Evolutionary conservation across 2,113 vertebrate genomes (phyloP).

Genomic region (Heliornis fulica): DNA sequence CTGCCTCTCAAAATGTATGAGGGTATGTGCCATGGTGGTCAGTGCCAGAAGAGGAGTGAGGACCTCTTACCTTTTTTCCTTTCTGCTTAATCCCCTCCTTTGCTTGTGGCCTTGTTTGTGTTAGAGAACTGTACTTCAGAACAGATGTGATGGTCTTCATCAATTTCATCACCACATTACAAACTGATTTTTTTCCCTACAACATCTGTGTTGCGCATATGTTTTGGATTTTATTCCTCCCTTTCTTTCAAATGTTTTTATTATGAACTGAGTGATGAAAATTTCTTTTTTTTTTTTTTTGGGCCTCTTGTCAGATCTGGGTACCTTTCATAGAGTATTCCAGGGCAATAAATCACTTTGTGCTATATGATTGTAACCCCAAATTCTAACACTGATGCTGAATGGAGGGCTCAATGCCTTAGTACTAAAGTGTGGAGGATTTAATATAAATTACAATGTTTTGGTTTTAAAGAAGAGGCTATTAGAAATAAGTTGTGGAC

Average conservation of each 20-base stretch:
- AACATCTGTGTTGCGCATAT: neutral
- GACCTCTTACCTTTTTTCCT: neutral
- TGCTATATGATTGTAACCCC: neutral
- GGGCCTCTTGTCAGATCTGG: neutral
- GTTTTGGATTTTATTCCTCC: neutral
- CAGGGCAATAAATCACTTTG: neutral
- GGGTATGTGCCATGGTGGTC: fast-evolving
- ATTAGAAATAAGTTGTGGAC: neutral
- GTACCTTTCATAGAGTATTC: neutral
- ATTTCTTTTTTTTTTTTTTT: neutral
- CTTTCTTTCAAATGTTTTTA: neutral
- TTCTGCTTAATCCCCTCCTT: neutral
- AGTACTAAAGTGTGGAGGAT: neutral
- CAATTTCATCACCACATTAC: neutral
- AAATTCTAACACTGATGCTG: neutral
- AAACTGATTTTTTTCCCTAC: neutral
- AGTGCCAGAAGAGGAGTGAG: fast-evolving
- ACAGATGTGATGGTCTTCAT: neutral
- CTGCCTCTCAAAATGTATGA: neutral
- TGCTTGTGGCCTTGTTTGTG: neutral
- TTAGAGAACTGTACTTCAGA: neutral
- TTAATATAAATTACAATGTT: neutral
- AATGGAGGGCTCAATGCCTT: neutral
- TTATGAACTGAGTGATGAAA: neutral
- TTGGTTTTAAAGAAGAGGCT: neutral